A percentile compares a stretch with the other conserved stretches of the same genome.
phyloP scores from a whole-genome alignment of 2,113 vertebrate species.

The Pedetes capensis region DNA sequence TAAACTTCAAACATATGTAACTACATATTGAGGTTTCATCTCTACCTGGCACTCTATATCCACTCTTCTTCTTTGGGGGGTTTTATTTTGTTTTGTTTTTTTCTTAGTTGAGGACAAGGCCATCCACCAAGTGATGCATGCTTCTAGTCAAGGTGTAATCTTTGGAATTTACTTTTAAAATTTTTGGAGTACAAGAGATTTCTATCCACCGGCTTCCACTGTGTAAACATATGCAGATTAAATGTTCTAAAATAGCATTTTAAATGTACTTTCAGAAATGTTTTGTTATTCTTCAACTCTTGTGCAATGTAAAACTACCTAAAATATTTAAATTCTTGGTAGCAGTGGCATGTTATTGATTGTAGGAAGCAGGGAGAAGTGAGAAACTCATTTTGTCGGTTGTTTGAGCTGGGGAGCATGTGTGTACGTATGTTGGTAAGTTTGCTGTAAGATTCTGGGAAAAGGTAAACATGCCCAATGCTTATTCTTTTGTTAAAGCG shows the following conservation, averaged over 20 bases:
- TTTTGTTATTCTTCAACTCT: background rate
- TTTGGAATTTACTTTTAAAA: background rate
- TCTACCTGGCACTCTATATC: background rate
- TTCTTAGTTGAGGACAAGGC: background rate
- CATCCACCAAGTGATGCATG: background rate
- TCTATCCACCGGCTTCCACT: background rate
- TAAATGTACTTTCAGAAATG: background rate
- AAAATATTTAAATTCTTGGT: background rate
- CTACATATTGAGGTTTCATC: background rate
- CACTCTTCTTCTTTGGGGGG: background rate
- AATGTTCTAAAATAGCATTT: slow-evolving; percentile 10
- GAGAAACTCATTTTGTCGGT: background rate
- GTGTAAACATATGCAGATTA: background rate
- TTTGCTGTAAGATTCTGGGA: background rate
- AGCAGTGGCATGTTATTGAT: background rate
- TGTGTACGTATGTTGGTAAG: background rate
- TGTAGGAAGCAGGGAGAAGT: background rate
- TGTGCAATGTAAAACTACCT: background rate
- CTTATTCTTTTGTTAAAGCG: background rate
- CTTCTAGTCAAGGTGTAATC: background rate
- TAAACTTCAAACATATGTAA: background rate
- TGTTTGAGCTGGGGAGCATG: background rate
- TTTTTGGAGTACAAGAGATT: background rate
- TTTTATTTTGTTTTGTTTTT: too few relatives aligned
- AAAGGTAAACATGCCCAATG: background rate